These are phyloP conservation scores for Melangyna quadrimaculata DNA, from an alignment of 2,888 invertebrate genomes.

Conservation along the genomic window DNA sequence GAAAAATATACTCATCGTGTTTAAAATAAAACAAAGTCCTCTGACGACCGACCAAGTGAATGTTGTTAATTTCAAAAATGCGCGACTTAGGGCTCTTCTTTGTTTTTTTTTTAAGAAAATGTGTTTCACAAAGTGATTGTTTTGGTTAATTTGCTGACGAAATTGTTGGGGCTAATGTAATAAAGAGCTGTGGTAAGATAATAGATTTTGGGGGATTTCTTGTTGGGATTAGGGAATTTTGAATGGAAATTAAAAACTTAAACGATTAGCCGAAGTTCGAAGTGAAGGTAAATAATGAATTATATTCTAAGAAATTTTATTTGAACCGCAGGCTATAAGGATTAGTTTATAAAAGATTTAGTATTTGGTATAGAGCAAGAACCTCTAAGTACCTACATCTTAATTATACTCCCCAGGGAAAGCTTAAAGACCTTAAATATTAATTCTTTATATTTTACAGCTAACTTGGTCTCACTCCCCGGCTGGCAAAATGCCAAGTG, in stretches of 20 bases:
- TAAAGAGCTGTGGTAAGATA: conserved; percentile 13
- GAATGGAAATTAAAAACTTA: conserved; percentile 13
- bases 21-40: neutral
- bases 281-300: neutral
- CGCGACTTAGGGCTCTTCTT: neutral
- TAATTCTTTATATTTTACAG: too few relatives aligned
- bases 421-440: neutral
- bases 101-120: conserved; percentile 41
- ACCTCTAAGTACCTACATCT: too few relatives aligned
- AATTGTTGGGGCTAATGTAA: conserved; percentile 24
- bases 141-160: conserved; percentile 70
- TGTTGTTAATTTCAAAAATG: conserved; percentile 35
- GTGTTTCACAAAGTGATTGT: conserved; percentile 56
- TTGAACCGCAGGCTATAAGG: neutral
- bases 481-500: too few relatives aligned
- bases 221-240: conserved; percentile 37
- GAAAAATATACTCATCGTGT: neutral
- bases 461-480: too few relatives aligned
- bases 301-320: neutral
- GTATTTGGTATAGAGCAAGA: neutral
- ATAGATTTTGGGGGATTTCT: neutral
- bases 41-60: conserved; percentile 16
- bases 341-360: neutral
- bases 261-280: conserved; percentile 5
- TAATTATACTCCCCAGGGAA: neutral